phyloP scores from a whole-genome alignment of 2,888 invertebrate species.

The Zhuqinia jingwanae region DNA sequence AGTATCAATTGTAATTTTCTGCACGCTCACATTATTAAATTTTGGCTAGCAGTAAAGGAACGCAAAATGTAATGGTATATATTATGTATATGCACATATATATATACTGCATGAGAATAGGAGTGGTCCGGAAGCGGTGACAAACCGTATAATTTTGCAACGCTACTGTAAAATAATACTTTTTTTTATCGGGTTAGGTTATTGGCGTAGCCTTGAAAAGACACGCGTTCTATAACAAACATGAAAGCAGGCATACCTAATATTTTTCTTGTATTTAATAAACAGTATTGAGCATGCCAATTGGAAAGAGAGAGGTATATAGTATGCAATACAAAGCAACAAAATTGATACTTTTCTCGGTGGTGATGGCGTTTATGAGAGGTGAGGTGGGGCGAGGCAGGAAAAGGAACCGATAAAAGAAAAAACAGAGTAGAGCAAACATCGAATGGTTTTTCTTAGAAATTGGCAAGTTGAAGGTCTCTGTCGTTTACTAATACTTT shows the following conservation, averaged over 20 bases:
- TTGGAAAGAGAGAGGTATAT: not conserved
- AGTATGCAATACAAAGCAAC: not conserved
- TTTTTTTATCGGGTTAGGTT: constrained; percentile 4
- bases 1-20: too few species aligned
- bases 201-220: constrained; percentile 65
- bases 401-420: not conserved
- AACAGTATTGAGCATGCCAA: constrained; percentile 33
- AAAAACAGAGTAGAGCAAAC: not conserved
- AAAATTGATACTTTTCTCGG: constrained; percentile 3
- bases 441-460: constrained; percentile 11
- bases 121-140: constrained; percentile 42
- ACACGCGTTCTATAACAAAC: not conserved
- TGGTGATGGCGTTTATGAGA: not conserved
- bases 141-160: constrained; percentile 13
- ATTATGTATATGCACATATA: not conserved
- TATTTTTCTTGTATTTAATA: not conserved
- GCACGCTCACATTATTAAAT: too few species aligned
- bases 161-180: not conserved
- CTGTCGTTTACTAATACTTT: not conserved
- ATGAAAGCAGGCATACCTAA: not conserved
- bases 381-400: constrained; percentile 22
- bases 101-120: too few species aligned
- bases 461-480: constrained; percentile 47
- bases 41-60: not conserved
- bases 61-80: not conserved